Conservation (phyloP, 2,797 vertebrate genomes). For the Sternarchorhynchus goeldii region DNA sequence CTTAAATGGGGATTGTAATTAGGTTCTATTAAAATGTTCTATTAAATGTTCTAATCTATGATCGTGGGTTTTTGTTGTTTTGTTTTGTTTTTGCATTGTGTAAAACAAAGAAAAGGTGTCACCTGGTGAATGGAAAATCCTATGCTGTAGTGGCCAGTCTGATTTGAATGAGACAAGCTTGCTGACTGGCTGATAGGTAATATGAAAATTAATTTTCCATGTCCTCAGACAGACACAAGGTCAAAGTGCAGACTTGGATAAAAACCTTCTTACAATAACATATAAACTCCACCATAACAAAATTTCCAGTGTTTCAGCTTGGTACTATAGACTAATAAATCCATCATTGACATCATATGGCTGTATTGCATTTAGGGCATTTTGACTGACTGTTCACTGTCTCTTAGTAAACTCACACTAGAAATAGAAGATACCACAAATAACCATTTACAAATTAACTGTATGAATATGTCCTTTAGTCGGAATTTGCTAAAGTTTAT, state of each 20-base stretch:
- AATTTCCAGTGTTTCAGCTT: no score
- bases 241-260: slow-evolving; percentile 25
- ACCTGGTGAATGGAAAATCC: slow-evolving; percentile 63
- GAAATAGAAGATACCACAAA: slow-evolving; percentile 3
- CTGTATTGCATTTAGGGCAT: no score
- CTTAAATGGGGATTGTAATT: no score
- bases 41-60: no score
- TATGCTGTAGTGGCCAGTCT: slow-evolving; percentile 58
- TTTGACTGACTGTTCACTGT: not conserved
- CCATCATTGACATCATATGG: no score
- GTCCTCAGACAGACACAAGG: slow-evolving; percentile 42
- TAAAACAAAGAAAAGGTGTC: slow-evolving; percentile 49
- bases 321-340: no score
- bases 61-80: no score
- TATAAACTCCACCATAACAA: not conserved
- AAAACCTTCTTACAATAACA: not conserved
- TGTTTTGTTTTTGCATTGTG: slow-evolving; percentile 18
- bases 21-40: no score
- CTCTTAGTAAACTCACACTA: not conserved
- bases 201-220: slow-evolving; percentile 69
- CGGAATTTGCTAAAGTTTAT: slow-evolving; percentile 11
- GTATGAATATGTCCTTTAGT: not conserved
- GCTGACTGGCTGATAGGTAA: slow-evolving; percentile 55
- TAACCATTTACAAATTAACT: not conserved
- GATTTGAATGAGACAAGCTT: slow-evolving; percentile 64